Base-by-base conservation (phyloP, 2,888 invertebrate species). In the Aplocera efformata region DNA sequence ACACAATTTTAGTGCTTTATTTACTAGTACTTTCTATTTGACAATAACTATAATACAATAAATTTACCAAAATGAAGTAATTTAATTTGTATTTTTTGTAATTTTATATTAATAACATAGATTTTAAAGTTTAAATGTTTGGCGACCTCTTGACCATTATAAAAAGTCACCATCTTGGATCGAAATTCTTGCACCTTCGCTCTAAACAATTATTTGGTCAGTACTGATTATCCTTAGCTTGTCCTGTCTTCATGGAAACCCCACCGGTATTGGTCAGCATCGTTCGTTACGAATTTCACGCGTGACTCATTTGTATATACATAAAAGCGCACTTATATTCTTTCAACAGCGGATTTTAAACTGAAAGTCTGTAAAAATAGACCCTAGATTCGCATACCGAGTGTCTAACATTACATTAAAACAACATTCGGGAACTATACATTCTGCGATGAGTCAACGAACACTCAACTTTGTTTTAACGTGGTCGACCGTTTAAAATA, bases 251-350 rank as follows among this genome's bases (percentile, higher is more conserved):
- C 24, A 7, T 42, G 42, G 37, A 20, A 27, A 22, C 29, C 29
- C n/a, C 9, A 10, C 13, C 24, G n/a, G 11, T 7, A 6, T 26
- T 38, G 37, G 33, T 30, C 42, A 37, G 37, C 17, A 42, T 32
- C 29, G 24, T 33, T 37, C 29, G 37, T 29, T 32, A 28, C 32
- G 10, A 26, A 38, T 37, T 29, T 37, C 23, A 33, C 22, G 37
- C 33, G 21, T 33, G 33, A 43, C 30, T 33, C 33, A 36, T 32
- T 29, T 11, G 28, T 36, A 22, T 22, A 11, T 42, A 42, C 32
- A 32, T 28, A 32, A 32, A 42, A 42, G 36, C 28, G 28, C 32
- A 42, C 31, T 36, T 36, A 27, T 36, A 21, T 6, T 36, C 36
- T 32, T 25, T 42, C 31, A 32, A 8, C 34, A 22, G 27, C 9